Percentiles rank a stretch among this genome's conserved stretches.
Evolutionary conservation across 2,113 vertebrate genomes (phyloP).

Genomic region (Prolemur simus): DNA sequence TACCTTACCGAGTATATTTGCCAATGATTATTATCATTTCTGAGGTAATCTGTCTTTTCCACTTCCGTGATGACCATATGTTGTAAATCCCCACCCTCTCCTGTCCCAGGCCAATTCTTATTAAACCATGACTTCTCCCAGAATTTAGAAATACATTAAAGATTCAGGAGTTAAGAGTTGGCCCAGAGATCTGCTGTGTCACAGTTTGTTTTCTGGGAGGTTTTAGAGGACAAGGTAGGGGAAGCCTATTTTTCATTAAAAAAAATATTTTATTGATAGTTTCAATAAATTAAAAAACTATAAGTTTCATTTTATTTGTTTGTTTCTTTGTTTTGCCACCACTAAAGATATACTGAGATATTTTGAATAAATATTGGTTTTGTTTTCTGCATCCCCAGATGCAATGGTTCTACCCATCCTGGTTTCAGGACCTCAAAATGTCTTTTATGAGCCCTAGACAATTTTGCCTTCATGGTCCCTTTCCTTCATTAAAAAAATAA

Average conservation of each 20-base stretch:
- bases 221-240: not conserved
- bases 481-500: not conserved
- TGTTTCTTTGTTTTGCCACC: not conserved
- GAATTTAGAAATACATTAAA: not conserved
- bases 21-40: not conserved
- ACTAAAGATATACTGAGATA: not conserved
- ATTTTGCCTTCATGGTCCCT: not conserved
- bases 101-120: not conserved
- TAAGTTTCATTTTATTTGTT: not conserved
- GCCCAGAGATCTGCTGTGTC: not conserved
- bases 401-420: not conserved
- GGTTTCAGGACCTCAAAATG: not conserved
- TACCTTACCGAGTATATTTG: not conserved
- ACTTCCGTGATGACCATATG: not conserved
- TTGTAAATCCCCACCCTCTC: not conserved
- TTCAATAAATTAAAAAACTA: not conserved
- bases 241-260: not conserved
- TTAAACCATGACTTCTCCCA: not conserved
- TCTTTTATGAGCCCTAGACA: not conserved
- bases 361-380: conserved; percentile 32
- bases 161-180: not conserved
- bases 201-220: not conserved
- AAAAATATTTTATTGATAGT: not conserved
- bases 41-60: not conserved
- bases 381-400: not conserved